phyloP scores from a whole-genome alignment of 2,113 vertebrate genomes.

The Pithys albifrons region DNA sequence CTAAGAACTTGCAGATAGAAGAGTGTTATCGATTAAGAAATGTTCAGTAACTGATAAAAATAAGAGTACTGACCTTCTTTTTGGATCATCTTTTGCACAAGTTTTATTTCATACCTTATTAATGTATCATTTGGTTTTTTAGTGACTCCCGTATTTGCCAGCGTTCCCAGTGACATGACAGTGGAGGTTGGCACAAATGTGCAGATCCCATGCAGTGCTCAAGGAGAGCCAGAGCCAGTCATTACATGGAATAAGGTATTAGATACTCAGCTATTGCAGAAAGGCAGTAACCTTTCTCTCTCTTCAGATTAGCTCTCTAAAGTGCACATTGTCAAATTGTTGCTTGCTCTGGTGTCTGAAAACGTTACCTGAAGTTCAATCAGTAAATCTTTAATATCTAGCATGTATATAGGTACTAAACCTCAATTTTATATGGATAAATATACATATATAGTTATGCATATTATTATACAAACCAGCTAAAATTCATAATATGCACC shows the following conservation, averaged over 20 bases:
- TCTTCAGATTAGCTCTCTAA: not conserved
- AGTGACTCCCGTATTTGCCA: constrained; percentile 97
- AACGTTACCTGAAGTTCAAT: not conserved
- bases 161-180: constrained; percentile 90
- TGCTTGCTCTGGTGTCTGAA: not conserved
- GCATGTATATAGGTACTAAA: not conserved
- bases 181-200: constrained; percentile 91
- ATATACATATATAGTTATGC: not conserved
- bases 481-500: not conserved
- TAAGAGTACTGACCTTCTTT: not conserved
- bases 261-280: not conserved
- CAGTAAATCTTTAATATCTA: not conserved
- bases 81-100: not conserved
- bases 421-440: not conserved
- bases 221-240: constrained; percentile 90
- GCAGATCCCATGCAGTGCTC: constrained; percentile 93
- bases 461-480: not conserved
- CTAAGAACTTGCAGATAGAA: not conserved
- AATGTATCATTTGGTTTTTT: constrained; percentile 2
- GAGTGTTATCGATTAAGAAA: not conserved
- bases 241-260: constrained; percentile 99
- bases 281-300: not conserved
- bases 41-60: not conserved
- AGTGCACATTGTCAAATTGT: not conserved
- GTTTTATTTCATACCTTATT: not conserved